Base-by-base conservation (phyloP, 2,888 invertebrate genomes). In the Graphium colonna region DNA sequence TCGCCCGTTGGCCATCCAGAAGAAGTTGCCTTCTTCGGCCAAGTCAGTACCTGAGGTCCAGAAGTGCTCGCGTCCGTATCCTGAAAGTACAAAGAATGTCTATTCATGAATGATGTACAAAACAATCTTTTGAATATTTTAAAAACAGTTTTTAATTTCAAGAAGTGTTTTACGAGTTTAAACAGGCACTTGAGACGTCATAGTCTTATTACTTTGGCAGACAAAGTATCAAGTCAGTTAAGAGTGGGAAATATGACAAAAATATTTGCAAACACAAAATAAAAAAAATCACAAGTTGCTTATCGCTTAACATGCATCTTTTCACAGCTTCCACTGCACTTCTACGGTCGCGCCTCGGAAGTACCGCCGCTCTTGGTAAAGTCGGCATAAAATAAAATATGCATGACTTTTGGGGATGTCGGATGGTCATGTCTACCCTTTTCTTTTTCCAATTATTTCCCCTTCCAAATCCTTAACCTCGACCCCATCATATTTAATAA, bases 11-110 rank as follows among this genome's bases (percentile, higher is more conserved):
- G 96, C 95, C 96, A 97, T 95, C 97, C 97, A 97, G 91, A 96
- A 96, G 91, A 96, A 97, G 68, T 92, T 93, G 13, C 97, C 97
- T 75, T 97, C 97, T 71, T 97, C 96, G 12, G 96, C 97, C 71
- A 96, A 92, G 81, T 97, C 97, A 4, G 96, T 97, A 65, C 97
- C 97, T 5, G 96, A 96, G 55, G 96, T 96, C 97, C 97, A 97
- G 88, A 97, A 97, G 75, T 97, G 97, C 73, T 97, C 97, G 71
- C 96, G 93, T 12, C 96, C 96, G 64, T 95, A 92, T 49, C 97
- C 95, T 96, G 81, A 1, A 90, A 86, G 5, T 10, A 38, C 9
- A 44, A 16, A 10, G 26, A 36, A 33, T 26, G 15, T 13, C 1
- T 21, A 21, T 21, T 40, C 10, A 28, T 26, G 4, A 7, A 28